Evolutionary conservation across 2,888 invertebrate genomes (phyloP).

Genomic region (Luffia ferchaultella): DNA sequence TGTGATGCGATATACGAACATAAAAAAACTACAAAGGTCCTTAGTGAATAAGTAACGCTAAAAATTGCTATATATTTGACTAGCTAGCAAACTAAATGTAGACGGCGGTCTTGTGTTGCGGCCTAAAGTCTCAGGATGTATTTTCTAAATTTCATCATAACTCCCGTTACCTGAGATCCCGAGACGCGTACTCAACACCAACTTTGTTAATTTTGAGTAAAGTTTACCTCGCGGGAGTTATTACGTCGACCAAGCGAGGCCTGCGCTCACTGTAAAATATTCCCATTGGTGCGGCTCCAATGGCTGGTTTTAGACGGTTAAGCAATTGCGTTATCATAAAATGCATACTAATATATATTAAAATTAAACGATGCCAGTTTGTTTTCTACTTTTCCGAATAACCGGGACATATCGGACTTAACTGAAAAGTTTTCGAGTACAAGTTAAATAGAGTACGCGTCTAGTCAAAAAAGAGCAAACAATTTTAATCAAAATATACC

Average conservation of each 20-base stretch:
- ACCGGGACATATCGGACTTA: too few relatives aligned
- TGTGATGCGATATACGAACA: too few relatives aligned
- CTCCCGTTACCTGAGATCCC: constrained; percentile 42
- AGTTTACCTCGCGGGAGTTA: constrained; percentile 44
- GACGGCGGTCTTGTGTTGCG: neutral
- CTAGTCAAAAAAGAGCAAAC: too few relatives aligned
- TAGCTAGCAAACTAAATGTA: neutral
- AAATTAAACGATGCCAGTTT: too few relatives aligned
- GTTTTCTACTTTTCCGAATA: too few relatives aligned
- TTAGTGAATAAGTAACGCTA: too few relatives aligned
- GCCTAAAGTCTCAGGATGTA: neutral
- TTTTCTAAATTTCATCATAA: constrained; percentile 30
- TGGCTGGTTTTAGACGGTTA: neutral
- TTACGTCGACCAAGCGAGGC: constrained; percentile 26
- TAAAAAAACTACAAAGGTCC: too few relatives aligned
- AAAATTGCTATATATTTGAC: too few relatives aligned
- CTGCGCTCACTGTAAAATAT: neutral
- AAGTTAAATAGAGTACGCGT: too few relatives aligned
- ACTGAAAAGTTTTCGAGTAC: too few relatives aligned
- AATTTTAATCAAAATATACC: too few relatives aligned
- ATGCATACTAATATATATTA: too few relatives aligned
- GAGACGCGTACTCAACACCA: constrained; percentile 29
- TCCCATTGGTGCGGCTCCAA: neutral
- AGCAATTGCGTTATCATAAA: neutral
- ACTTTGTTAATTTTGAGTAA: constrained; percentile 59